These are phyloP conservation scores for Chiloscyllium plagiosum DNA, from an alignment of 2,113 vertebrate species.

Conservation along the genomic window DNA sequence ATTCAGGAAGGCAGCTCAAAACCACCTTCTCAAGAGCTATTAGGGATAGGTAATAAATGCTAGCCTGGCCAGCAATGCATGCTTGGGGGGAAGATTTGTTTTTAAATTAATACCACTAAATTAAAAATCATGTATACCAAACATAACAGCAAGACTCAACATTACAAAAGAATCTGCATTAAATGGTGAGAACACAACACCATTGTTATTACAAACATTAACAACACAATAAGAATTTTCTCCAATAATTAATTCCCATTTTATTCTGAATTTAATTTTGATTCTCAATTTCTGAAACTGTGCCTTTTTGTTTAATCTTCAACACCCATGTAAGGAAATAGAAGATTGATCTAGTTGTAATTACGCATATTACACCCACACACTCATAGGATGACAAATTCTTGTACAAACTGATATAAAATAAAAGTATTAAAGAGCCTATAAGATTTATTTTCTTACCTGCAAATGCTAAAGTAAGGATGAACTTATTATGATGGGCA, in stretches of 20 bases:
- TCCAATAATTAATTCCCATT: not conserved
- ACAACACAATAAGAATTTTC: not conserved
- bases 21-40: too few relatives aligned
- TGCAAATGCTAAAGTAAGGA: not conserved
- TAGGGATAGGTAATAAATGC: too few relatives aligned
- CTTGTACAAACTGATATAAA: not conserved
- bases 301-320: not conserved
- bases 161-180: not conserved
- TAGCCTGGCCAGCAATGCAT: too few relatives aligned
- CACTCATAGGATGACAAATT: not conserved
- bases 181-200: not conserved
- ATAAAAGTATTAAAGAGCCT: not conserved
- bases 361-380: not conserved
- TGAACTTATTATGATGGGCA: not conserved
- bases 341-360: not conserved
- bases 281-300: not conserved
- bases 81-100: too few relatives aligned
- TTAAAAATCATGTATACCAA: not conserved
- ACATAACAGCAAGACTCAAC: not conserved
- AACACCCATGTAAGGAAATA: not conserved
- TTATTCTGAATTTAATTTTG: not conserved
- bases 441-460: not conserved
- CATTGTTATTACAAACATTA: not conserved
- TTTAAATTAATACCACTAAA: too few relatives aligned
- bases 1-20: too few relatives aligned